phyloP scores from a whole-genome alignment of 2,797 vertebrate genomes.

The Morus bassanus region DNA sequence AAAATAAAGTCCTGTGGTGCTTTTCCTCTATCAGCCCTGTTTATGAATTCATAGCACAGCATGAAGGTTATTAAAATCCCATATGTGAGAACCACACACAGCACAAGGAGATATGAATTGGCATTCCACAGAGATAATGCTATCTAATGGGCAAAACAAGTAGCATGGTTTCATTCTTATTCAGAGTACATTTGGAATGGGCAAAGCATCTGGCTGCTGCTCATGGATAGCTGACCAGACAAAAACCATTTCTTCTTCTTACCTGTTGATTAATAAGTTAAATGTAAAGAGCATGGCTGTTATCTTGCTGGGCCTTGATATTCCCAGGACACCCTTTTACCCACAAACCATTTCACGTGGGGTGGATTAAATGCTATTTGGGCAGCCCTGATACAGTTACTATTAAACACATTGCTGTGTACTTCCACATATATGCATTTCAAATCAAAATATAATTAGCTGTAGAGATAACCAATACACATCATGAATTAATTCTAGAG shows the following conservation, averaged over 20 bases:
- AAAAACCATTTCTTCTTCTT: conserved; percentile 25
- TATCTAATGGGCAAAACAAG: conserved; percentile 80
- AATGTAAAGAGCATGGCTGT: conserved; percentile 30
- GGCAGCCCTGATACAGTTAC: not conserved
- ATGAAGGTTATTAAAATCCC: conserved; percentile 83
- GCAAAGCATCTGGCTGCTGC: conserved; percentile 54
- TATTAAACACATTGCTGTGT: not conserved
- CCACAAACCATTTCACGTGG: not conserved
- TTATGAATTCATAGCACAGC: conserved; percentile 83
- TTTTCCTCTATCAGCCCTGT: conserved; percentile 68
- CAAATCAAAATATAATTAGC: conserved; percentile 42
- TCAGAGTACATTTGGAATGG: conserved; percentile 67
- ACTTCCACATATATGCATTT: not conserved
- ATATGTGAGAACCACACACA: conserved; percentile 76
- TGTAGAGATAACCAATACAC: not conserved
- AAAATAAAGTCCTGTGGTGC: conserved; percentile 77
- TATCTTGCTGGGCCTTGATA: conserved; percentile 46
- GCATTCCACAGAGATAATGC: conserved; percentile 79
- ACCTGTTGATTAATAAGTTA: conserved; percentile 56
- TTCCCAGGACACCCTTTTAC: conserved; percentile 24
- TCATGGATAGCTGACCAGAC: conserved; percentile 25
- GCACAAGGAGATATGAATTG: conserved; percentile 81
- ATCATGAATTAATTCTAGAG: not conserved
- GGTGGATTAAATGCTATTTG: conserved; percentile 26
- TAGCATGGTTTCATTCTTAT: conserved; percentile 68